These are phyloP conservation scores for Hippocampus mohnikei DNA, from an alignment of 2,113 vertebrate species.

Conservation along the genomic window DNA sequence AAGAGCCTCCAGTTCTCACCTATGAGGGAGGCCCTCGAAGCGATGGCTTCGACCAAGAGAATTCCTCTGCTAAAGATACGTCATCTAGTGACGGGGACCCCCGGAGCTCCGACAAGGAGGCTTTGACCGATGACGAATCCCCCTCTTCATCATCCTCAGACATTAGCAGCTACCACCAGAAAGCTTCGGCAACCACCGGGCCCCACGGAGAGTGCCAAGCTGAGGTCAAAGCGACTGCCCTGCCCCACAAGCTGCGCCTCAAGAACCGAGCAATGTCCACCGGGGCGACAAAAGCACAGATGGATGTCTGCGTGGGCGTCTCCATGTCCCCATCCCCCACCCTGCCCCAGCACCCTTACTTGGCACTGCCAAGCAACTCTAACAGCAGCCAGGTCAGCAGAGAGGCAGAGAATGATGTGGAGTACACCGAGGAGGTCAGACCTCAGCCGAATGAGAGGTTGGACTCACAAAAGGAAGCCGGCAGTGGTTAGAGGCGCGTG, in stretches of 20 bases:
- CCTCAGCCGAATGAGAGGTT: constrained; percentile 23
- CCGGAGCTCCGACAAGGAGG: constrained; percentile 75
- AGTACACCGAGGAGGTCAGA: constrained; percentile 24
- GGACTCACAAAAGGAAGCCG: constrained; percentile 56
- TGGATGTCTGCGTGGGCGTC: constrained; percentile 28
- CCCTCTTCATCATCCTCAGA: constrained; percentile 69
- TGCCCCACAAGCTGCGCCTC: constrained; percentile 82
- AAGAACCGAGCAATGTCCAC: constrained; percentile 72
- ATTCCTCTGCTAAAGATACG: constrained; percentile 66
- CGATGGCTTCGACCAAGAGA: constrained; percentile 67
- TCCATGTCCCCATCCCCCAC: constrained; percentile 50
- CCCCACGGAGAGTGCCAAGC: constrained; percentile 45
- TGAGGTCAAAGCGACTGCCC: constrained; percentile 70
- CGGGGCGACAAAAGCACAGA: constrained; percentile 48
- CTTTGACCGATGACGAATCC: constrained; percentile 71
- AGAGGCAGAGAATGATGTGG: constrained; percentile 50
- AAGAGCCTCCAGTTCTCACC: constrained; percentile 72
- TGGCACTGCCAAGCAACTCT: constrained; percentile 65
- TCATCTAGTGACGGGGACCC: constrained; percentile 73
- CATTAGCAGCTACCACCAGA: constrained; percentile 61
- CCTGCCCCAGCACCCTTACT: constrained; percentile 73
- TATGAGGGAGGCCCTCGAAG: constrained; percentile 64
- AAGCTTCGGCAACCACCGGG: constrained; percentile 10
- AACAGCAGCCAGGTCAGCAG: constrained; percentile 39
- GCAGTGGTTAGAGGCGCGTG: constrained; percentile 55